Conservation (phyloP, 2,113 vertebrate species). For the Benitochromis conjunctus region DNA sequence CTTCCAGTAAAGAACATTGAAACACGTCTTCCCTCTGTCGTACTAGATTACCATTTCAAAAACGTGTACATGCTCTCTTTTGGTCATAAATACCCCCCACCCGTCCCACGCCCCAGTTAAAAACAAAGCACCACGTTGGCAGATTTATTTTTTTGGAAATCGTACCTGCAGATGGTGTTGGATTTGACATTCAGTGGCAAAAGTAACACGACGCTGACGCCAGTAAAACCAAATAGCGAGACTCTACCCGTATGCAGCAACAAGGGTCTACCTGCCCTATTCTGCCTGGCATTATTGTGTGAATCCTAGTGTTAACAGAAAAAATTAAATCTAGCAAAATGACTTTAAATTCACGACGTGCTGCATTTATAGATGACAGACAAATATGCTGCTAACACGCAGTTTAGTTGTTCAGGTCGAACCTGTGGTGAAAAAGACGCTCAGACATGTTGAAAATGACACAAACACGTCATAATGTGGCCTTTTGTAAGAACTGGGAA, state of each 20-base stretch:
- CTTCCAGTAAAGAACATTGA: slow-evolving; percentile 13
- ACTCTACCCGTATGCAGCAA: slow-evolving; percentile 73
- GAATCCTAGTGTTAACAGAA: background rate
- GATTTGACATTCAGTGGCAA: slow-evolving; percentile 65
- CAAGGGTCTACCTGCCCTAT: slow-evolving; percentile 28
- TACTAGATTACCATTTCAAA: slow-evolving; percentile 42
- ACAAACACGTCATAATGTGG: background rate
- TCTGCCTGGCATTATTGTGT: slow-evolving; percentile 58
- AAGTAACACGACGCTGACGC: slow-evolving; percentile 64
- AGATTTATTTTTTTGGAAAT: background rate
- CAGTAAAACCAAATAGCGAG: slow-evolving; percentile 47
- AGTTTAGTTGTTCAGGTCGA: background rate
- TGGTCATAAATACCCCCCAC: slow-evolving; percentile 63
- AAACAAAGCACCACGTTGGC: slow-evolving; percentile 76
- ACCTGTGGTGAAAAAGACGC: background rate
- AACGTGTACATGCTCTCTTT: slow-evolving; percentile 63
- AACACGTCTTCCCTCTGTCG: slow-evolving; percentile 28
- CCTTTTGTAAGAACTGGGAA: background rate
- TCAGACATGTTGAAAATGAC: background rate
- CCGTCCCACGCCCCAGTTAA: slow-evolving; percentile 53
- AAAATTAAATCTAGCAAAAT: background rate
- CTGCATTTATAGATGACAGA: background rate
- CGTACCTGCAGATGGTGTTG: slow-evolving; percentile 63
- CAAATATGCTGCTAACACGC: background rate
- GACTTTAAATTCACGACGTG: background rate